Conservation (phyloP, 2,113 vertebrate species). For the Chloebia gouldiae region DNA sequence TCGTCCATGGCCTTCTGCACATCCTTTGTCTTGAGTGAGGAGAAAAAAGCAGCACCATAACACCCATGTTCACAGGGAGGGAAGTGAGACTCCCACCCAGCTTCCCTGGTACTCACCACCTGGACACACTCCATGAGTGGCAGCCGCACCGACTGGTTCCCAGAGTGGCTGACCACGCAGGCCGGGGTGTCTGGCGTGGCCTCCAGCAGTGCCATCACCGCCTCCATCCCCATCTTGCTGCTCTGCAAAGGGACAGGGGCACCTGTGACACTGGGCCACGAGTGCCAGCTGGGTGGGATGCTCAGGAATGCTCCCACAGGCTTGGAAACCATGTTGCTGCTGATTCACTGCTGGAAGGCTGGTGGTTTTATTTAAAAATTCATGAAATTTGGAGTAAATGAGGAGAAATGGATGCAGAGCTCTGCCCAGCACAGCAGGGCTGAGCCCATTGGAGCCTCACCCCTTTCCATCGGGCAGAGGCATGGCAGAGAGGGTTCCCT, state of each 20-base stretch:
- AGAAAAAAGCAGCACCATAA: background rate
- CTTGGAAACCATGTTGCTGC: accelerated
- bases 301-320: background rate
- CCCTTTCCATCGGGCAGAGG: background rate
- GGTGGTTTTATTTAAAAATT: background rate
- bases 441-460: background rate
- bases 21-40: slow-evolving; percentile 76
- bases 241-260: slow-evolving; percentile 74
- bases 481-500: background rate
- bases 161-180: slow-evolving; percentile 90
- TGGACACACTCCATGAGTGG: slow-evolving; percentile 95
- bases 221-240: slow-evolving; percentile 93
- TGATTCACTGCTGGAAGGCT: background rate
- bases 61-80: accelerated
- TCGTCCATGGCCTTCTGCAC: slow-evolving; percentile 95
- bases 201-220: slow-evolving; percentile 89
- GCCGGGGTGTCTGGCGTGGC: slow-evolving; percentile 86
- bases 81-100: background rate
- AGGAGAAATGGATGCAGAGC: accelerated
- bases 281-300: accelerated
- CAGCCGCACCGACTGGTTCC: slow-evolving; percentile 88
- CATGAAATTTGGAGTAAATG: accelerated
- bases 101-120: slow-evolving; percentile 76
- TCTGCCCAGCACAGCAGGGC: background rate
- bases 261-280: background rate